These are phyloP conservation scores for Trachelus stipa DNA, from an alignment of 2,888 invertebrate species.

Conservation along the genomic window DNA sequence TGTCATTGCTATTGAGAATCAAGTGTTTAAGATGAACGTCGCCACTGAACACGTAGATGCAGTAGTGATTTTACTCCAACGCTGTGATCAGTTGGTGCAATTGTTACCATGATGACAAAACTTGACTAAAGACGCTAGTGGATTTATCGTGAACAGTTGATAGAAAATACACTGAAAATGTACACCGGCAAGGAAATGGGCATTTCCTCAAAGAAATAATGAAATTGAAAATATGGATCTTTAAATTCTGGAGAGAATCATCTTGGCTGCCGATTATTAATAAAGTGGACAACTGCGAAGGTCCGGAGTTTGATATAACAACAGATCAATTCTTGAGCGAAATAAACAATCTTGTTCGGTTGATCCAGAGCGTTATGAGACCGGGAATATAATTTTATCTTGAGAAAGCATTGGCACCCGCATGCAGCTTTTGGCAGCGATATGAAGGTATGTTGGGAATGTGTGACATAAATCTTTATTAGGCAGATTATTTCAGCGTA, in stretches of 20 bases:
- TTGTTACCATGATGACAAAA: background rate
- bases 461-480: background rate
- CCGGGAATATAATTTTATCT: background rate
- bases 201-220: background rate
- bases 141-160: background rate
- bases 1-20: background rate
- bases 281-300: background rate
- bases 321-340: background rate
- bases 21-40: background rate
- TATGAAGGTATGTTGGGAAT: slow-evolving; percentile 14
- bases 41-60: background rate
- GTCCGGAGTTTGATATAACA: background rate
- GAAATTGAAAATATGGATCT: background rate
- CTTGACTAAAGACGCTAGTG: background rate
- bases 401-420: background rate
- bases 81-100: background rate
- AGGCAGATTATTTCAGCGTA: background rate
- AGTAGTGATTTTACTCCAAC: background rate
- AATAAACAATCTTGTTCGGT: slow-evolving; percentile 21
- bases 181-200: background rate
- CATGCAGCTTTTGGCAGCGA: slow-evolving; percentile 50
- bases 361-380: background rate
- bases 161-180: background rate
- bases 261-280: background rate
- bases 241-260: background rate